Conservation (phyloP, 2,888 invertebrate species). For the Hyposoter dolosus region DNA sequence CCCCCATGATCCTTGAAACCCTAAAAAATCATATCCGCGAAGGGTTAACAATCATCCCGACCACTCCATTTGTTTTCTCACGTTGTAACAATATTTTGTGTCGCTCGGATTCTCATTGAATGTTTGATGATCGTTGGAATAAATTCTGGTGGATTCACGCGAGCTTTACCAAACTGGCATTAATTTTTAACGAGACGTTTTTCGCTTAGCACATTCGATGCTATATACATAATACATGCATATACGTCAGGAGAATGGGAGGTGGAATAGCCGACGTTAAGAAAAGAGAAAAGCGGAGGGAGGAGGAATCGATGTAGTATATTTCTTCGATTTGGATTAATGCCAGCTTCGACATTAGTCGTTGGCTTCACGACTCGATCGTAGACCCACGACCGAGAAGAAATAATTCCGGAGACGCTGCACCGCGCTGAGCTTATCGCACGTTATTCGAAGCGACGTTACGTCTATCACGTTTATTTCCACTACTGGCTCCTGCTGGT, state of each 20-base stretch:
- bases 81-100: neutral
- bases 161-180: constrained; percentile 24
- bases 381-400: constrained; percentile 41
- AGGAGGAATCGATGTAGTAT: neutral
- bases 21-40: too few relatives aligned
- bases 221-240: neutral
- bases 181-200: constrained; percentile 51
- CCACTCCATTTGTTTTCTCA: neutral
- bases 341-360: constrained; percentile 80
- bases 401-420: constrained; percentile 73
- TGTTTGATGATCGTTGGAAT: constrained; percentile 41
- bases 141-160: constrained; percentile 51
- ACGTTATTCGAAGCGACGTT: constrained; percentile 69
- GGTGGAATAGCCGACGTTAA: constrained; percentile 12
- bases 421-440: constrained; percentile 70
- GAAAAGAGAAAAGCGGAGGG: neutral
- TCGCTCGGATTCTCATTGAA: constrained; percentile 1
- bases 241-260: constrained; percentile 1
- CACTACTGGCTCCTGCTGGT: constrained; percentile 42
- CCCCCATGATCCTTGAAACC: too few relatives aligned
- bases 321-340: constrained; percentile 76
- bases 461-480: constrained; percentile 65
- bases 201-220: neutral
- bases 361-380: constrained; percentile 74
- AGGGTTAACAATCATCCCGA: too few relatives aligned